A percentile compares a stretch with the other conserved stretches of the same genome.
phyloP scores from a whole-genome alignment of 1,140 invertebrate genomes.

The Episyrphus balteatus region DNA sequence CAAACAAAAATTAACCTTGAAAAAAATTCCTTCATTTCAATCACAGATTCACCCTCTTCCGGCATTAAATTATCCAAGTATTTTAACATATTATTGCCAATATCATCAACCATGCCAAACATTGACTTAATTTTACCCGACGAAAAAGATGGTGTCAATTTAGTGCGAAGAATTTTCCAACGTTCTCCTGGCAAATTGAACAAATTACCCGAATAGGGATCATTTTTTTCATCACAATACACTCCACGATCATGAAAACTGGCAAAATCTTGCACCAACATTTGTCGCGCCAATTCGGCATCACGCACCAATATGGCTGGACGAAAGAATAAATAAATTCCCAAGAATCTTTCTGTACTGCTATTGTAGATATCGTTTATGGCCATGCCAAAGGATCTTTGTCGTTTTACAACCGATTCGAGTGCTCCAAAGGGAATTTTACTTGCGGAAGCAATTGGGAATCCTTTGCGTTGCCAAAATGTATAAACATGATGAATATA shows the following conservation, averaged over 20 bases:
- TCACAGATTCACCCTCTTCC: conserved; percentile 7
- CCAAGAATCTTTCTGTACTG: conserved; percentile 20
- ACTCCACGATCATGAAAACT: conserved; percentile 37
- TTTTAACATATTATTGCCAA: conserved; percentile 21
- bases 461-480: conserved; percentile 27
- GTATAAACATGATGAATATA: conserved; percentile 10
- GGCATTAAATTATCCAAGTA: conserved; percentile 9
- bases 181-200: conserved; percentile 32
- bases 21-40: conserved; percentile 5
- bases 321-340: conserved; percentile 25
- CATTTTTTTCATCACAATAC: conserved; percentile 30
- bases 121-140: conserved; percentile 42
- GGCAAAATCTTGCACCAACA: conserved; percentile 38
- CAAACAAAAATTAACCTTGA: conserved; percentile 3
- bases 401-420: conserved; percentile 8
- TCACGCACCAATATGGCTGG: conserved; percentile 39
- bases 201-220: conserved; percentile 21
- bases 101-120: conserved; percentile 35
- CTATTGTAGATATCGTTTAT: conserved; percentile 23
- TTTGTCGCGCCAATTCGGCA: conserved; percentile 34
- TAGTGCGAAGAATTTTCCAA: conserved; percentile 39
- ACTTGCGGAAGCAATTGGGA: conserved; percentile 8
- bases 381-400: conserved; percentile 21
- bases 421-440: conserved; percentile 26
- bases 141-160: conserved; percentile 43